phyloP scores from a whole-genome alignment of 2,797 vertebrate species.

The Crenuchus spilurus region DNA sequence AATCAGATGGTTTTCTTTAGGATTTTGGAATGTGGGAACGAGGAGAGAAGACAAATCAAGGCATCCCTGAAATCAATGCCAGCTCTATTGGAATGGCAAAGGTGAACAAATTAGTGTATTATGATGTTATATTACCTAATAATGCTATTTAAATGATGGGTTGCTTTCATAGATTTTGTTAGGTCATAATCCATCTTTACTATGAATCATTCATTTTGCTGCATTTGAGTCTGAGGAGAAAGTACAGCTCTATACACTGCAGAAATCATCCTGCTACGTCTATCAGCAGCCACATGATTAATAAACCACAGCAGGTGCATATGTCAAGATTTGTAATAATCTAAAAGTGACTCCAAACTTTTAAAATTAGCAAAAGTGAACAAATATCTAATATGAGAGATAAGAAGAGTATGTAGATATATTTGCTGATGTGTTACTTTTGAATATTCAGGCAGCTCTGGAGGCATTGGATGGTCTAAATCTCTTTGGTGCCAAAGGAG shows the following conservation, averaged over 20 bases:
- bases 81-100: constrained; percentile 98
- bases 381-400: not conserved
- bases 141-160: too few relatives aligned
- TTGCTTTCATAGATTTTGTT: too few relatives aligned
- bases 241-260: too few relatives aligned
- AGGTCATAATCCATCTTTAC: too few relatives aligned
- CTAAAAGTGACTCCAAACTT: not conserved
- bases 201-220: too few relatives aligned
- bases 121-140: not conserved
- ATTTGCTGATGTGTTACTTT: constrained; percentile 12
- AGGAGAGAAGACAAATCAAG: constrained; percentile 97
- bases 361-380: too few relatives aligned
- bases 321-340: too few relatives aligned
- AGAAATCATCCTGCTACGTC: too few relatives aligned
- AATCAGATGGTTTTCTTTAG: constrained; percentile 64
- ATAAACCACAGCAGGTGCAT: too few relatives aligned
- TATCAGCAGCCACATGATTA: too few relatives aligned
- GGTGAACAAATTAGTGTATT: constrained; percentile 70
- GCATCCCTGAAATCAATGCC: constrained; percentile 94
- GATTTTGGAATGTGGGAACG: constrained; percentile 99
- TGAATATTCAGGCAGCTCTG: constrained; percentile 85
- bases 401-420: not conserved
- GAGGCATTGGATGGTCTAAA: constrained; percentile 95
- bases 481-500: constrained; percentile 94
- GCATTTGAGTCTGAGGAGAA: too few relatives aligned